These are phyloP conservation scores for Platerodrilus igneus DNA, from an alignment of 2,888 invertebrate genomes.

Conservation along the genomic window DNA sequence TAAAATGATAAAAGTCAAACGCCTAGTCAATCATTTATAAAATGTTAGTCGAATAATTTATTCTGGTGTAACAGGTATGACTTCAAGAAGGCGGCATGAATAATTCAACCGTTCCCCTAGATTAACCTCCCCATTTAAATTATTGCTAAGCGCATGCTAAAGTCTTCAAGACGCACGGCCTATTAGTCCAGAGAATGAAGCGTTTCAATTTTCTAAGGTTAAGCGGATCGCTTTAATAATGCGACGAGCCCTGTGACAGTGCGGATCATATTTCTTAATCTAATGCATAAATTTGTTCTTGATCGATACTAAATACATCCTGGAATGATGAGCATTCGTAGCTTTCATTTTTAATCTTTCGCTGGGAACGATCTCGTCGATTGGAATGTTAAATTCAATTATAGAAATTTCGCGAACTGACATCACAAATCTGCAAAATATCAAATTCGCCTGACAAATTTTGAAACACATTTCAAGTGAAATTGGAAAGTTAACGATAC, in stretches of 20 bases:
- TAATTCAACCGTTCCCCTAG: slow-evolving; percentile 16
- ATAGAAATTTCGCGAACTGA: too few relatives aligned
- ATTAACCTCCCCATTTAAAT: slow-evolving; percentile 21
- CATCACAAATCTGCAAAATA: too few relatives aligned
- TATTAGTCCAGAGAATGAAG: slow-evolving; percentile 21
- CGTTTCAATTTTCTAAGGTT: slow-evolving; percentile 20
- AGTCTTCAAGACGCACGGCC: slow-evolving; percentile 17
- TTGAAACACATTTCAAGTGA: too few relatives aligned
- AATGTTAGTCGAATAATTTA: too few relatives aligned
- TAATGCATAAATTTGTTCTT: slow-evolving; percentile 19
- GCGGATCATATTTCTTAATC: slow-evolving; percentile 21
- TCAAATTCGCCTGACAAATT: too few relatives aligned
- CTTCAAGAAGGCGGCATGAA: slow-evolving; percentile 17
- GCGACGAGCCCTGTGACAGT: slow-evolving; percentile 18
- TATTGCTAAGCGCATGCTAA: slow-evolving; percentile 22
- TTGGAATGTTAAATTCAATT: slow-evolving; percentile 8
- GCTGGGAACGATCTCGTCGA: too few relatives aligned
- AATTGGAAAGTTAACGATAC: too few relatives aligned
- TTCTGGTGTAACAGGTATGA: slow-evolving; percentile 21
- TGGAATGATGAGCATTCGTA: too few relatives aligned
- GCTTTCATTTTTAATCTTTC: too few relatives aligned
- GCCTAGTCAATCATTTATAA: too few relatives aligned
- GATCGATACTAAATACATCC: slow-evolving; percentile 12
- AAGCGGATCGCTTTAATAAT: slow-evolving; percentile 16
- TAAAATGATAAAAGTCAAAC: too few relatives aligned